Percentiles rank a stretch among this genome's conserved stretches.
Conservation (phyloP, 2,888 invertebrate genomes). For the Copidosoma aretas region DNA sequence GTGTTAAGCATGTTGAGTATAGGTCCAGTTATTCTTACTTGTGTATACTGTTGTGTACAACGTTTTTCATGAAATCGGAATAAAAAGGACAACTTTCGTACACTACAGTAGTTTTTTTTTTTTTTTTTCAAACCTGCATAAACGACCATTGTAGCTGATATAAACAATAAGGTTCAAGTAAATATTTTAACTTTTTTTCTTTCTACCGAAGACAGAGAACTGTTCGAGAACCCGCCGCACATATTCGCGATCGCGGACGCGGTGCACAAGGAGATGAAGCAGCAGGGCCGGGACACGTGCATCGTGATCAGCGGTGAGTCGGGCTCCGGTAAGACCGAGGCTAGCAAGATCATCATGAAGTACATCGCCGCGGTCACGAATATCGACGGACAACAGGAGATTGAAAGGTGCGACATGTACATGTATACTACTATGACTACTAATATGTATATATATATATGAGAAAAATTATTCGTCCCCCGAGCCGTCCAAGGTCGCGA, state of each 20-base stretch:
- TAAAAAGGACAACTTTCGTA: too few relatives aligned
- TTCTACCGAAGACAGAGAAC: conserved; percentile 75
- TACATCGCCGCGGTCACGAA: conserved; percentile 98
- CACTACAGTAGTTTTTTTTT: too few relatives aligned
- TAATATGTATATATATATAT: too few relatives aligned
- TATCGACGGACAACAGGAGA: conserved; percentile 87
- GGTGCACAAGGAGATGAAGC: conserved; percentile 92
- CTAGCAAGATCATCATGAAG: conserved; percentile 99
- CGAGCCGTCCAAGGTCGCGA: background rate
- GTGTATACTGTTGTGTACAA: too few relatives aligned
- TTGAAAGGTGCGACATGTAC: conserved; percentile 76
- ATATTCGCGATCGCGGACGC: conserved; percentile 98
- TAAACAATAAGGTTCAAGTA: too few relatives aligned
- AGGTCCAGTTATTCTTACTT: too few relatives aligned
- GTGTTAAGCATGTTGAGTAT: too few relatives aligned
- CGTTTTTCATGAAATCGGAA: too few relatives aligned
- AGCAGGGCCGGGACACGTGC: conserved; percentile 90
- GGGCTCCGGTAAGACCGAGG: conserved; percentile 98
- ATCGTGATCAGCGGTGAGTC: conserved; percentile 98
- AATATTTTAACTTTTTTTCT: background rate
- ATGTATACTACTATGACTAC: conserved; percentile 7
- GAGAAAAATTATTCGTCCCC: background rate
- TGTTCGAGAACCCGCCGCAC: conserved; percentile 96
- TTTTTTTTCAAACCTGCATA: too few relatives aligned
- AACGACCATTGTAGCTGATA: too few relatives aligned